Evolutionary conservation across 2,797 vertebrate genomes (phyloP).

Genomic region (Anguilla obscura): DNA sequence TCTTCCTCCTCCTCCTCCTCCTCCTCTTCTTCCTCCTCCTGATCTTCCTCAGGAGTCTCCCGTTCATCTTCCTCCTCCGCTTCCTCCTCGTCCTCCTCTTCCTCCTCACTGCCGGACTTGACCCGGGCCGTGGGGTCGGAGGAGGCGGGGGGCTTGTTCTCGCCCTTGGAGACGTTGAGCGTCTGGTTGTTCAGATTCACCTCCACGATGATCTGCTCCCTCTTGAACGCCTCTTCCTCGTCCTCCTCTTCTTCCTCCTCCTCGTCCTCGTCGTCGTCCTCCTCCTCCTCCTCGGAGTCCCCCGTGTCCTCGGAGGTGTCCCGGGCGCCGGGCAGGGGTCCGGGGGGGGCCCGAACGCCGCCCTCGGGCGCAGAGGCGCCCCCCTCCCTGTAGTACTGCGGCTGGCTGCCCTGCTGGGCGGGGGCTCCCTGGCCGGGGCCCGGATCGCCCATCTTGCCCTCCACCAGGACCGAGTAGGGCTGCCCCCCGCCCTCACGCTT

Average conservation of each 20-base stretch:
- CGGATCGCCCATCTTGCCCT: constrained; percentile 81
- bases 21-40: constrained; percentile 74
- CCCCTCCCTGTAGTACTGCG: constrained; percentile 72
- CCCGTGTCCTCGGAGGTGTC: constrained; percentile 80
- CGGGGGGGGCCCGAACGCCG: constrained; percentile 46
- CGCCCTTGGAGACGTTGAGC: constrained; percentile 95
- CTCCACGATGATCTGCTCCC: constrained; percentile 98
- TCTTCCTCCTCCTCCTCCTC: constrained; percentile 83
- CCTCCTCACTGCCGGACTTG: constrained; percentile 87
- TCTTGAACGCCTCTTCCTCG: constrained; percentile 86
- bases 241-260: constrained; percentile 67
- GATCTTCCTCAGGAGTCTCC: constrained; percentile 76
- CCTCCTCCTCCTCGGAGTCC: constrained; percentile 74
- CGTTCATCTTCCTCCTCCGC: constrained; percentile 69
- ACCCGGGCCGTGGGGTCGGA: constrained; percentile 70
- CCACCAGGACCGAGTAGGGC: constrained; percentile 87
- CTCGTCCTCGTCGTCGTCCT: constrained; percentile 73
- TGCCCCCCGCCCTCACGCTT: constrained; percentile 85
- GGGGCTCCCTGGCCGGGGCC: constrained; percentile 59
- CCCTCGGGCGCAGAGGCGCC: constrained; percentile 44
- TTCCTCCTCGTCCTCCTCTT: constrained; percentile 75
- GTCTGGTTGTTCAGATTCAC: constrained; percentile 99
- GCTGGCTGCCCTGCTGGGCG: constrained; percentile 52
- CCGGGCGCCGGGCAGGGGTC: constrained; percentile 61
- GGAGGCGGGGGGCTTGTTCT: constrained; percentile 70